Evolutionary conservation across 2,113 vertebrate genomes (phyloP), one percentile per base, ranked within the genome.

Genomic region (Corythaeola cristata): DNA sequence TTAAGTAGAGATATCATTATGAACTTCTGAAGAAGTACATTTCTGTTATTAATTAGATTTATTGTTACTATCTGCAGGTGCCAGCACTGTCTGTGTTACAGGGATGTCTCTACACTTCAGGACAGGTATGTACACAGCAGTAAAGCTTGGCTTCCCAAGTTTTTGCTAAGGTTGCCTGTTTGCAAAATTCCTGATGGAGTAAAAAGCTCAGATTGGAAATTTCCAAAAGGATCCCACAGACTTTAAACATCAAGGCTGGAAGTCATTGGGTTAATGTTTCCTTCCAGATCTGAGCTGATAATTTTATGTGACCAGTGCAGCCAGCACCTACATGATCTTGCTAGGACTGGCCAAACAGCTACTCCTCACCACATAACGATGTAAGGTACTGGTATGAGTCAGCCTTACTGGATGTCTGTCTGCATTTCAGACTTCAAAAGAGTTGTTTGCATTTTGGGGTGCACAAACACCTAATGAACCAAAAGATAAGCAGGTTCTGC

Each of bases 111-210:
- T 11, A 5, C 37, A 95, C 26, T 97, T 97, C 87, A 96, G 50
- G 45, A 96, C 97, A 93, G 90, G 97, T 97, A 79, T 4, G 90
- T 37, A 59, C 75, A 73, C 16, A 56, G 47, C 5, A 44, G 12
- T 39, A 90, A 88, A 87, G 3, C 6, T 81, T 58, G 22, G 4
- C 27, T 53, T 60, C 30, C 33, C 62, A 73, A 11, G 17, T 3
- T 84, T 64, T 52, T 69, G 15, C 15, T 55, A 14, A 30, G 26
- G 33, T 59, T 49, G 33, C 28, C 12, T 15, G 1, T 33, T 71
- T 58, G 41, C 18, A 74, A 13, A 64, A 68, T 59, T 91, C 27
- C 69, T 72, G 35, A 22, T 21, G 39, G 39, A 87, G 16, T 27
- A 53, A 69, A 93, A 95, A 41, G 12, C 4, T 58, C 45, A 72